Evolutionary conservation across 2,113 vertebrate genomes (phyloP), one percentile per base, ranked within the genome.

Genomic region (Abramis brama): DNA sequence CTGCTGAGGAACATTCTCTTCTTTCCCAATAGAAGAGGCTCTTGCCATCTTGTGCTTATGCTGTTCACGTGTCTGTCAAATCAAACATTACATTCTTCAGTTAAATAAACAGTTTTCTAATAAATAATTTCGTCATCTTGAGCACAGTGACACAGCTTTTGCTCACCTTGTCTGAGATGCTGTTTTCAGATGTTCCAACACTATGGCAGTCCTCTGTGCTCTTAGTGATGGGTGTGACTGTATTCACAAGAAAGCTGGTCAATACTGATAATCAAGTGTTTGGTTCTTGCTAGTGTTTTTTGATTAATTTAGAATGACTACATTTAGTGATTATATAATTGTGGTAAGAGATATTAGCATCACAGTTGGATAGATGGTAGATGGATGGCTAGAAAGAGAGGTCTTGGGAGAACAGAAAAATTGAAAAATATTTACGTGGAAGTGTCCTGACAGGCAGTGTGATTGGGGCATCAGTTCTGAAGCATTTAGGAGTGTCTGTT

Each of bases 131-230:
- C 13, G 10, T 12, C 39, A 25, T 74, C 23, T 47, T 74, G 43
- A 45, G 39, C 39, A n/a, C 39, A n/a, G 23, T 74, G 39, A 43
- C 15, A 33, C 30, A 39, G 11, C 43, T 47, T 47, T 39, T 27
- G 2, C 43, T 45, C n/a, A 81, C 59, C 59, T 81, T 66, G n/a
- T 81, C n/a, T 21, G 59, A 81, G 8, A 79, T n/a, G 78, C 36
- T 45, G 36, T 62, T 62, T 80, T 80, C 57, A 64, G 57, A 60
- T 45, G 57, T 17, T 80, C 23, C 78, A 62, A 79, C 78, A 62
- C 21, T 43, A 17, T 79, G 57, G 23, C 23, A 43, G 12, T 79
- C 33, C 1, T 45, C 12, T 9, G 13, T 2, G 2, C 13, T 80
- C 21, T 68, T 68, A 27, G 9, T 82, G 60, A 68, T 64, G 0